Conservation (phyloP, 2,113 vertebrate genomes). For the Aldabrachelys gigantea region DNA sequence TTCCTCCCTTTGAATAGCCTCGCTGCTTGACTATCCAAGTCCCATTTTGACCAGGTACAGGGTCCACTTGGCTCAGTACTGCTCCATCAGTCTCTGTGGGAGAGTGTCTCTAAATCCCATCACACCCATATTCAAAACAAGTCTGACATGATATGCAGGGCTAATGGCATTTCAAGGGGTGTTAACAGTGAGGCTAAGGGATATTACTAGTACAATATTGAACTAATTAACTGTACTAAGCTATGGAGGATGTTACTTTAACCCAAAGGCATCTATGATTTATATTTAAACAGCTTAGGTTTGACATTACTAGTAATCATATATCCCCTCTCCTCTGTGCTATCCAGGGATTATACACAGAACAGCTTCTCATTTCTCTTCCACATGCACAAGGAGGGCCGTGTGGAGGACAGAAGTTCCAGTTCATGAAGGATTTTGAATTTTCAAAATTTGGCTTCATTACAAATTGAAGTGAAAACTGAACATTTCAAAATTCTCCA, state of each 20-base stretch:
- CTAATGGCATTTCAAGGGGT: slow-evolving; percentile 64
- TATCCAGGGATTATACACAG: not conserved
- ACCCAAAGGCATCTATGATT: slow-evolving; percentile 49
- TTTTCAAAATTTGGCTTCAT: not conserved
- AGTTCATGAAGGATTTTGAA: not conserved
- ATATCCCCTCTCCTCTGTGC: not conserved
- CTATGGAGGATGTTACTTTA: slow-evolving; percentile 42
- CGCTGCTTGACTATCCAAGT: not conserved
- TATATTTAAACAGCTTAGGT: slow-evolving; percentile 36
- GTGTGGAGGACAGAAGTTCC: not conserved
- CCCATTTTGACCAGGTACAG: not conserved
- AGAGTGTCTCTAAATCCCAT: too few species aligned
- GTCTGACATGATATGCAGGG: slow-evolving; percentile 61
- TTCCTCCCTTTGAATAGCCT: not conserved
- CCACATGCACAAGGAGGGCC: not conserved
- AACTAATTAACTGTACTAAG: slow-evolving; percentile 68
- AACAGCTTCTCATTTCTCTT: not conserved
- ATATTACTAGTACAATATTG: slow-evolving; percentile 64
- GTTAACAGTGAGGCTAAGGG: slow-evolving; percentile 53
- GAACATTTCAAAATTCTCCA: not conserved
- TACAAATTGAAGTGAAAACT: not conserved
- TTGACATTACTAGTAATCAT: slow-evolving; percentile 8
- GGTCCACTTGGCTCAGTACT: not conserved
- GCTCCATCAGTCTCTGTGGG: not conserved
- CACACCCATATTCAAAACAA: slow-evolving; percentile 35